Evolutionary conservation across 2,888 invertebrate genomes (phyloP), one percentile per base, ranked within the genome.

Genomic region (Chalcis sispes): DNA sequence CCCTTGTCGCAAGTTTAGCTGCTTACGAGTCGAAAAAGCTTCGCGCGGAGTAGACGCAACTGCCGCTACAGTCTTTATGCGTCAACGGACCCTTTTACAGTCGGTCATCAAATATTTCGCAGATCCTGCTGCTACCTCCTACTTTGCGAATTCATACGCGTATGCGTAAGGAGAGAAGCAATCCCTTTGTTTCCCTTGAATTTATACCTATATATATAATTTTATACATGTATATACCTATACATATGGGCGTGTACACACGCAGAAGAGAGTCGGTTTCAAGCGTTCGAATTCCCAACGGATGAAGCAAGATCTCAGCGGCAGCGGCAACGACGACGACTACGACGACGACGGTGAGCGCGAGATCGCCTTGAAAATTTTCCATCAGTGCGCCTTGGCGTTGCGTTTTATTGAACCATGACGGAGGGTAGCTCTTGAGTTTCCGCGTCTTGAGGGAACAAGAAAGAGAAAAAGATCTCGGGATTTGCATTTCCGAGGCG

Each of bases 101-200:
- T 27, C 27, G 66, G 72, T 72, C 77, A 77, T 77, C 62, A 77
- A 77, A 77, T 77, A 77, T 77, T 77, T 77, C 77, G 29, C 56
- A 72, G 50, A 15, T n/a, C n/a, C 54, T 27, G 25, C 50, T 13
- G 36, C 52, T 36, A 18, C 20, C 15, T 25, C 18, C 58, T 64
- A 23, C 75, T 70, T 75, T 70, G 64, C 75, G 64, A 75, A 75
- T 75, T 75, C 70, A 75, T 64, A 64, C 50, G 74, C 62, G 40
- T 62, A 52, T 58, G 66, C 66, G 58, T 66, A n/a, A n/a, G n/a
- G n/a, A n/a, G n/a, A n/a, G n/a, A n/a, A n/a, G n/a, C n/a, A n/a
- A n/a, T n/a, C n/a, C n/a, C n/a, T n/a, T n/a, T n/a, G n/a, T n/a
- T n/a, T n/a, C n/a, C n/a, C n/a, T n/a, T n/a, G n/a, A n/a, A n/a